Base-by-base conservation (phyloP, 2,113 vertebrate genomes). In the Phyllostomus discolor region DNA sequence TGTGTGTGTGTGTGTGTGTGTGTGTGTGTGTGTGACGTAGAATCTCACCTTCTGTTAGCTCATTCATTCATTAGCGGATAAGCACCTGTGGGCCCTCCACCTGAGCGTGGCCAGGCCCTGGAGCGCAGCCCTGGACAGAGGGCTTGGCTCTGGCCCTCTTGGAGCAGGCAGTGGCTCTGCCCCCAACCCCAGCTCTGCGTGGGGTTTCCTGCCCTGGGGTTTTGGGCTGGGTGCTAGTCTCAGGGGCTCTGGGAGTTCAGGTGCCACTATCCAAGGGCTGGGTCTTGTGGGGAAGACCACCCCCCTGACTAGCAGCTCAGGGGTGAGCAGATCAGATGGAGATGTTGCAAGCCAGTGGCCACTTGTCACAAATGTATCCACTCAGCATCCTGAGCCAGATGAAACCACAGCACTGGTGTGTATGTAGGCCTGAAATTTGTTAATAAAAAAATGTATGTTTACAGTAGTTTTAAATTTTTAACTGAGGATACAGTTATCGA, bases 1-100 rank as follows among this genome's bases (percentile, higher is more conserved):
- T 28, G 22, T 1, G n/a, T 28, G 22, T 1, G n/a, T 28, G 22
- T 1, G n/a, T 28, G 22, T 1, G n/a, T 28, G 22, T 1, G n/a
- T 28, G 22, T 1, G n/a, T n/a, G 50, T 16, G 54, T 7, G 12
- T 28, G 22, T 1, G n/a, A 2, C 15, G 19, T n/a, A 33, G 54
- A 57, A 19, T 15, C 57, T 3, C 43, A 24, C 24, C 7, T 8
- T 75, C 57, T 50, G 15, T 12, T 92, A 35, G n/a, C 31, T 38
- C 75, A 10, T 10, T 31, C 43, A 3, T 52, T 59, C 52, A 11
- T 12, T 76, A 35, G 43, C 15, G 8, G 7, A 52, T 12, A 38
- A 38, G 62, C 38, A 14, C 10, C 72, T 41, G 12, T 11, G 43
- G n/a, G 28, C 6, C 15, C n/a, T 54, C 72, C 19, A 35, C 26